A percentile compares a stretch with the other conserved stretches of the same genome.
phyloP scores from a whole-genome alignment of 2,797 vertebrate species.

The Erithacus rubecula region DNA sequence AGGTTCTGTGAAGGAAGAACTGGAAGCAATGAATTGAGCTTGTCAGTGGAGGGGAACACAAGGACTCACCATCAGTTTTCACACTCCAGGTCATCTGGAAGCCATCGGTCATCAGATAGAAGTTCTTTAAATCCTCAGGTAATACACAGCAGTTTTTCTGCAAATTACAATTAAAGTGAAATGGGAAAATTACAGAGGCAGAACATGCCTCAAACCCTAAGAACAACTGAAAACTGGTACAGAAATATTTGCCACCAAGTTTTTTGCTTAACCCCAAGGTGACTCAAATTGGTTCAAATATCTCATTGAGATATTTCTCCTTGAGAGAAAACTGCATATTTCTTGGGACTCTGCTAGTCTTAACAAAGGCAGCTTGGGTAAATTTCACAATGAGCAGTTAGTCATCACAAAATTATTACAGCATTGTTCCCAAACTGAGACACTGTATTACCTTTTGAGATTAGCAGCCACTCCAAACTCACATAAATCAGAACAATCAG shows the following conservation, averaged over 20 bases:
- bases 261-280: background rate
- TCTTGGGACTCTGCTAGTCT: background rate
- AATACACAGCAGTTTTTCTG: constrained; percentile 91
- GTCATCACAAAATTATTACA: background rate
- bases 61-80: constrained; percentile 85
- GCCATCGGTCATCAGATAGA: constrained; percentile 93
- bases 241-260: background rate
- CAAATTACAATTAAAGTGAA: constrained; percentile 25
- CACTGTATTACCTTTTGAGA: background rate
- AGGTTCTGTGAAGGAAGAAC: background rate
- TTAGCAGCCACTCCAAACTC: background rate
- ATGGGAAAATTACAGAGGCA: background rate
- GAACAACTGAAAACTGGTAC: background rate
- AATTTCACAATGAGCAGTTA: background rate
- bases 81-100: constrained; percentile 92
- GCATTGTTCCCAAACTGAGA: background rate
- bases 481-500: background rate
- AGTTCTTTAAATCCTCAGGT: constrained; percentile 93
- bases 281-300: background rate
- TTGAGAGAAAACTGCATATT: background rate
- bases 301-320: too few species aligned
- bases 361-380: background rate
- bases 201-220: background rate
- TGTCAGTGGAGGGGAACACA: background rate
- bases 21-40: background rate